These are phyloP conservation scores for Mirounga angustirostris DNA, from an alignment of 2,113 vertebrate genomes.

Conservation along the genomic window DNA sequence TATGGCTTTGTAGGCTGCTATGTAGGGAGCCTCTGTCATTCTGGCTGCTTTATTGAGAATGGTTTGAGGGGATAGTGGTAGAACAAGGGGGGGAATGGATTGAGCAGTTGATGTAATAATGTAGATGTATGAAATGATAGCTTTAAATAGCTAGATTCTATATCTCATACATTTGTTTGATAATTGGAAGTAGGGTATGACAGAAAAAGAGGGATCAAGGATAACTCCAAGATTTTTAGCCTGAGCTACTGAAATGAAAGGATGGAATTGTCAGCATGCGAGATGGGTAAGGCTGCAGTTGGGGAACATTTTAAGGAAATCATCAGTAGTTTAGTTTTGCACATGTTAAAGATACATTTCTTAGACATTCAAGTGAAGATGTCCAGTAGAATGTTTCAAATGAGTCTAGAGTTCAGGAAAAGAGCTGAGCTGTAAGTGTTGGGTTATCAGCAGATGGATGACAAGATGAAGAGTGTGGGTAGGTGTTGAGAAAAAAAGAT, in stretches of 20 bases:
- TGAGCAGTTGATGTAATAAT: neutral
- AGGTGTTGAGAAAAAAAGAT: neutral
- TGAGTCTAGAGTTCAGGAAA: conserved; percentile 45
- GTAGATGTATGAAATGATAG: neutral
- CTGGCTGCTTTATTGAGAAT: conserved; percentile 7
- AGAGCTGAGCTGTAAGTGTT: neutral
- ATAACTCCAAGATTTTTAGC: neutral
- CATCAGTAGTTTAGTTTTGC: conserved; percentile 7
- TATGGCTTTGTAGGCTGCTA: neutral
- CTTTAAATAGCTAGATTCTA: neutral
- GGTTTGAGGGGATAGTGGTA: neutral
- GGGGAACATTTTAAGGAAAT: conserved; percentile 31
- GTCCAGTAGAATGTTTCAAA: neutral
- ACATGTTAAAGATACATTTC: neutral
- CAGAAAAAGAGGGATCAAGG: neutral
- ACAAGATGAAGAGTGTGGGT: neutral
- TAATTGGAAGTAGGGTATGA: neutral
- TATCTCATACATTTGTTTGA: neutral
- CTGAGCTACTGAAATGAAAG: neutral
- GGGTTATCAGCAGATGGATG: neutral
- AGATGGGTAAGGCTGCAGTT: neutral
- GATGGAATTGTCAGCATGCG: neutral
- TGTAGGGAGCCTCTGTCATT: neutral
- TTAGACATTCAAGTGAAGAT: neutral
- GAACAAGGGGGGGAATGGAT: neutral